phyloP scores from a whole-genome alignment of 2,113 vertebrate genomes.

The Barbus barbus region DNA sequence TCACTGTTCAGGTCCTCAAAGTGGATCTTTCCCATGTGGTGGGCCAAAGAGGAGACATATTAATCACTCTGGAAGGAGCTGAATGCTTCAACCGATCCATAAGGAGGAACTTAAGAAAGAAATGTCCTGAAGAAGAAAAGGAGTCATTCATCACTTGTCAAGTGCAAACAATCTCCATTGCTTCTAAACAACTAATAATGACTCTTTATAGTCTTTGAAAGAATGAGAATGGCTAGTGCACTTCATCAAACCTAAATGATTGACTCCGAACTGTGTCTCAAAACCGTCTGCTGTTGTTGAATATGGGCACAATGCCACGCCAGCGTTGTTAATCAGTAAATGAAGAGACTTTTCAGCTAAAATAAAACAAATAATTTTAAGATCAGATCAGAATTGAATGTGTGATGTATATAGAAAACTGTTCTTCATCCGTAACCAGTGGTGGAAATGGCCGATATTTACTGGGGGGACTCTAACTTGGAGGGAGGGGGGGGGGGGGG shows the following conservation, averaged over 20 bases:
- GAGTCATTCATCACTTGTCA: not conserved
- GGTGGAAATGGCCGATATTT: too few species aligned
- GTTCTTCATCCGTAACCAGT: too few species aligned
- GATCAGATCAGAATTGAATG: not conserved
- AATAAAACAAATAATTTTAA: slow-evolving; percentile 44
- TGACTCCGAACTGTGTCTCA: slow-evolving; percentile 77
- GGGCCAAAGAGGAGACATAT: slow-evolving; percentile 65
- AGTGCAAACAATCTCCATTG: not conserved
- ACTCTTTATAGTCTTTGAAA: not conserved
- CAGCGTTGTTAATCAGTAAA: slow-evolving; percentile 76
- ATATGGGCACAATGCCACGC: slow-evolving; percentile 67
- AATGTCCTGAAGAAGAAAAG: slow-evolving; percentile 67
- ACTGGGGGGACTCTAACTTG: too few species aligned
- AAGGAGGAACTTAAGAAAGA: slow-evolving; percentile 75
- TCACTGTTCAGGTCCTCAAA: slow-evolving; percentile 71
- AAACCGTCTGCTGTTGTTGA: slow-evolving; percentile 68
- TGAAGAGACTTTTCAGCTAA: slow-evolving; percentile 72
- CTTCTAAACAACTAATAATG: not conserved
- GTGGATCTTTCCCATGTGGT: slow-evolving; percentile 71
- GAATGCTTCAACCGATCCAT: slow-evolving; percentile 77
- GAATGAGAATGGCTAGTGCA: not conserved
- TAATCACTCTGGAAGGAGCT: slow-evolving; percentile 74
- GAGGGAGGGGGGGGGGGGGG: too few species aligned
- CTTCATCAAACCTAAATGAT: slow-evolving; percentile 71
- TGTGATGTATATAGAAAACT: not conserved